Base-by-base conservation (phyloP, 2,888 invertebrate species). In the Agrochola lychnidis region DNA sequence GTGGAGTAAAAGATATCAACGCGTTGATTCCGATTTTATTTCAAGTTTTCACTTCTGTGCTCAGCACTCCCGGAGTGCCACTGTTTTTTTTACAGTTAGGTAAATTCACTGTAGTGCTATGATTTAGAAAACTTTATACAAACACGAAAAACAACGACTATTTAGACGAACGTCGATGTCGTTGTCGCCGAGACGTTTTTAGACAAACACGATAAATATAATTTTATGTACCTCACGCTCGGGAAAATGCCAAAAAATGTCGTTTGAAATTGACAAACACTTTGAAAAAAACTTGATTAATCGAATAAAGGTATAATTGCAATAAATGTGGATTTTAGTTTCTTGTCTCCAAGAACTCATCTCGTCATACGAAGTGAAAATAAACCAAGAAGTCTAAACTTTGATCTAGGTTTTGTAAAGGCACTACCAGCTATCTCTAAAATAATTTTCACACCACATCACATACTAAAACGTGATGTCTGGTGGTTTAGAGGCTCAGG, bases 391-490 rank as follows among this genome's bases (percentile, higher is more conserved):
- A 56, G 51, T 63, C 22, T 22, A 6, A 66, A 53, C 14, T 56
- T 76, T 81, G 70, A 76, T 68, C 10, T 22, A 48, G 51, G 56
- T 61, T 69, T 70, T 70, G 67, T 76, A 56, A 48, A 78, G 53
- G 57, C 9, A 56, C 14, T 40, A 14, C 62, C n/a, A 66, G 51
- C 48, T 76, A 70, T 72, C 48, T 53, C 45, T 70, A 40, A 25
- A 61, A 79, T 79, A 81, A 81, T 82, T 76, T 76, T 73, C 77
- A 62, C 71, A 73, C 73, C 61, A 74, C 74, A 83, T 71, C 67
- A 74, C 72, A 73, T 45, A 71, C 64, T 63, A 78, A 84, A 84
- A 84, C 87, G 82, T 86, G 79, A 84, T 73, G 72, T 75, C 74
- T 82, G 73, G 66, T 82, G 73, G 57, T 86, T 79, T 70, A 62